A percentile compares a stretch with the other conserved stretches of the same genome.
Conservation (phyloP, 2,113 vertebrate genomes). For the Onychorhynchus coronatus region DNA sequence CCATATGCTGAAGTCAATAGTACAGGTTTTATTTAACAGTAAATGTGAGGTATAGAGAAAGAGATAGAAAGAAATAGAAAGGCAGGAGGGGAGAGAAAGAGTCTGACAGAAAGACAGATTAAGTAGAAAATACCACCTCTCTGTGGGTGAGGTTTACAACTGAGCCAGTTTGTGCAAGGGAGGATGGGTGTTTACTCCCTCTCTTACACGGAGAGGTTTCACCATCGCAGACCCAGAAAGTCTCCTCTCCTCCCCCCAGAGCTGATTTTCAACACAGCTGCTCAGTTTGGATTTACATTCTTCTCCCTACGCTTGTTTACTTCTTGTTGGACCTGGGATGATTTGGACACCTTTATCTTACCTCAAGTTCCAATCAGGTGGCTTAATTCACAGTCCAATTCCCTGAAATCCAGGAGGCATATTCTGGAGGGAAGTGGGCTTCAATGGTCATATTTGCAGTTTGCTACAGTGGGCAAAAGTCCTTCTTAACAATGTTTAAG, state of each 20-base stretch:
- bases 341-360: not conserved
- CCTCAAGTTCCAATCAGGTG: not conserved
- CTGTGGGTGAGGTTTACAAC: not conserved
- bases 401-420: not conserved
- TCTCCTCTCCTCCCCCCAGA: not conserved
- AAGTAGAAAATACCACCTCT: not conserved
- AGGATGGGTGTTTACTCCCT: not conserved
- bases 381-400: not conserved
- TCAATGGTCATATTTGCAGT: not conserved
- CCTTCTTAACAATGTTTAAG: not conserved
- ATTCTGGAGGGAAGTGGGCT: not conserved
- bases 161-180: not conserved
- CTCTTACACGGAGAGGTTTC: not conserved
- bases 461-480: not conserved
- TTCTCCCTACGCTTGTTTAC: not conserved
- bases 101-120: not conserved
- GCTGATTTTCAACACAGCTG: not conserved
- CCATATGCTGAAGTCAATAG: not conserved
- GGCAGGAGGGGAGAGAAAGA: not conserved
- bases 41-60: not conserved
- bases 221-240: not conserved
- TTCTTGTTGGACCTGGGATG: not conserved
- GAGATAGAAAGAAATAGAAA: not conserved
- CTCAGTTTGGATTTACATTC: not conserved
- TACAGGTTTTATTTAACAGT: not conserved